Base-by-base conservation (phyloP, 2,797 vertebrate genomes). In the Platyrinchus mystaceus region DNA sequence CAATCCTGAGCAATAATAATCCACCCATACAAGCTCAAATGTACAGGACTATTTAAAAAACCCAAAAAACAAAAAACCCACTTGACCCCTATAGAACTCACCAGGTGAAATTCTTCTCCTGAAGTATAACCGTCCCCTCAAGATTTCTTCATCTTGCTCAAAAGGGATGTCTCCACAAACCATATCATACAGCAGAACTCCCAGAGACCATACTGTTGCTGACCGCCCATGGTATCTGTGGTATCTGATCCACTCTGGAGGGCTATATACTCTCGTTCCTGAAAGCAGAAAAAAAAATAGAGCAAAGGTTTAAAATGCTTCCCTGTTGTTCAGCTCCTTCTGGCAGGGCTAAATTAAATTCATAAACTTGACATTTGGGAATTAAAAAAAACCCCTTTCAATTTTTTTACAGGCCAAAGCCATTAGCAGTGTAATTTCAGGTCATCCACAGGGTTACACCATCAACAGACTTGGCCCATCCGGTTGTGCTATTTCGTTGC, bases 141-240 rank as follows among this genome's bases (percentile, higher is more conserved):
- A 97, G 84, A 99, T 99, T 97, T 99, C 99, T 89, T 99, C 99
- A 2, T 99, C 99, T 93, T 99, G 99, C 96, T 99, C 99, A 30
- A 99, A 99, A 64, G 99, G 99, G 96, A 99, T 99, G 97, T 99
- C 99, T 59, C 99, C 99, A 2, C 99, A 99, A 89, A 99, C 99
- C 99, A 99, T 99, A 96, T 99, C 99, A 0, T 99, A 99, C 16
- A 99, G 98, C 74, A 99, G 97, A 95, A 99, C 99, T 4, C 99
- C 99, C 94, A 99, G 97, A 23, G 99, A 99, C 99, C 99, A 99
- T 85, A 99, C 98, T 0, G 99, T 99, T 24, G 99, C 99, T 1
- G 99, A 99, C 83, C 99, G 98, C 12, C 99, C 99, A 8, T 99
- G 99, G 97, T 99, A 99, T 95, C 99, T 98, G 94, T 99, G 99